A percentile compares a stretch with the other conserved stretches of the same genome.
phyloP scores from a whole-genome alignment of 2,888 invertebrate species.

The Sarcophaga caerulescens region DNA sequence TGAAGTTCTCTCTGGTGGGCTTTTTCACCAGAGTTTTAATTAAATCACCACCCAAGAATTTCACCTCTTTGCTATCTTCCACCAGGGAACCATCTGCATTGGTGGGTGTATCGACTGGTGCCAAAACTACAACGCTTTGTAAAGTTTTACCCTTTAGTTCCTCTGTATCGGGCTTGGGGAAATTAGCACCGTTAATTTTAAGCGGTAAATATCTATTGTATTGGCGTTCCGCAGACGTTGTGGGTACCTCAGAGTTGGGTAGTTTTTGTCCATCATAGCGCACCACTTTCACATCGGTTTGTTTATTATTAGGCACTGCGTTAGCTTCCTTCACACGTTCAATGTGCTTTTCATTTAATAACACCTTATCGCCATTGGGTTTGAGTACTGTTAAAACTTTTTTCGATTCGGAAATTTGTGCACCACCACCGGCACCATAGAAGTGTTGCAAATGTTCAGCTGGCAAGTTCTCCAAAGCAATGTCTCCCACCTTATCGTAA shows the following conservation, averaged over 20 bases:
- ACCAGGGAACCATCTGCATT: slow-evolving; percentile 82
- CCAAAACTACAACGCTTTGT: slow-evolving; percentile 92
- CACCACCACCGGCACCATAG: slow-evolving; percentile 90
- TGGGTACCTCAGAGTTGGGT: slow-evolving; percentile 87
- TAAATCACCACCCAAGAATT: slow-evolving; percentile 88
- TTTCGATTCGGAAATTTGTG: slow-evolving; percentile 87
- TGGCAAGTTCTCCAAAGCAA: slow-evolving; percentile 90
- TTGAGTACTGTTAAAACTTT: slow-evolving; percentile 86
- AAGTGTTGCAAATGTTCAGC: slow-evolving; percentile 93
- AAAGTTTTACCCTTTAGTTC: slow-evolving; percentile 88
- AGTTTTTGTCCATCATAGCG: slow-evolving; percentile 90
- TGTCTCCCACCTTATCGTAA: slow-evolving; percentile 94
- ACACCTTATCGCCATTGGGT: slow-evolving; percentile 84
- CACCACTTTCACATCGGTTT: slow-evolving; percentile 92
- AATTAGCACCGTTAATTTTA: slow-evolving; percentile 92
- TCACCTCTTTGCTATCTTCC: slow-evolving; percentile 85
- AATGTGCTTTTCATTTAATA: slow-evolving; percentile 82
- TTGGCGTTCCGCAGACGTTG: slow-evolving; percentile 86
- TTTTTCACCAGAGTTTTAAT: slow-evolving; percentile 89
- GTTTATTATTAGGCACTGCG: slow-evolving; percentile 82
- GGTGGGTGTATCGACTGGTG: slow-evolving; percentile 87
- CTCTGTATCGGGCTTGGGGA: slow-evolving; percentile 91
- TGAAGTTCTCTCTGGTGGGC: slow-evolving; percentile 89
- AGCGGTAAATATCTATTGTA: slow-evolving; percentile 92
- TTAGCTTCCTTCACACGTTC: slow-evolving; percentile 80